Evolutionary conservation across 2,888 invertebrate genomes (phyloP), one percentile per base, ranked within the genome.

Genomic region (Agriopis aurantiaria): DNA sequence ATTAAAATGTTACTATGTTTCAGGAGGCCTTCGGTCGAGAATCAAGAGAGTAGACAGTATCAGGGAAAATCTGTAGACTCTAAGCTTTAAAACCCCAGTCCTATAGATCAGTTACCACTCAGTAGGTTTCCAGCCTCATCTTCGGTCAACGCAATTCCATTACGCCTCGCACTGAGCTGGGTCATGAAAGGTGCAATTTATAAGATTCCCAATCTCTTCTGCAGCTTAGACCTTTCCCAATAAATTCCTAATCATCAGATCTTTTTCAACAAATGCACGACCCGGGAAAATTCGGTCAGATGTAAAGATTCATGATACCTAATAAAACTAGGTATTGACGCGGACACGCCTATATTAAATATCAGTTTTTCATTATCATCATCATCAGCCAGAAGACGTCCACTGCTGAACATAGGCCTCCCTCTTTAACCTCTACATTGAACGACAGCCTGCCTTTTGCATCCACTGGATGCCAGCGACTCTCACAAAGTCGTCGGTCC

Each of bases 171-270:
- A 46, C 46, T 65, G 51, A 57, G 48, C 46, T 55, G 49, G 77
- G 72, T 75, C 73, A 72, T 65, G 72, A 74, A 77, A 78, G 77
- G 76, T 82, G 80, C 80, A 81, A 75, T 75, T 80, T 77, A 80
- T 75, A 78, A 80, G 75, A 79, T 82, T 80, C 71, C 70, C 75
- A 73, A 80, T 79, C 80, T 78, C 76, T 72, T 83, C 78, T 77
- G 72, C 72, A 75, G 76, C 74, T 78, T 69, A 78, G 79, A 79
- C 76, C 81, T 78, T 82, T 73, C 79, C 76, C 82, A 82, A 85
- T 85, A 85, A 84, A 82, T 85, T 85, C 83, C 78, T 83, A 86
- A 85, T 85, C 79, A 78, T 65, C 69, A 72, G 78, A 80, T 82
- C 82, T 79, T 79, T 78, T 82, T 78, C 81, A 81, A 80, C 83